A percentile compares a stretch with the other conserved stretches of the same genome.
These are phyloP conservation scores for Orchesellides sinensis DNA, from an alignment of 2,888 invertebrate species.

Conservation along the genomic window DNA sequence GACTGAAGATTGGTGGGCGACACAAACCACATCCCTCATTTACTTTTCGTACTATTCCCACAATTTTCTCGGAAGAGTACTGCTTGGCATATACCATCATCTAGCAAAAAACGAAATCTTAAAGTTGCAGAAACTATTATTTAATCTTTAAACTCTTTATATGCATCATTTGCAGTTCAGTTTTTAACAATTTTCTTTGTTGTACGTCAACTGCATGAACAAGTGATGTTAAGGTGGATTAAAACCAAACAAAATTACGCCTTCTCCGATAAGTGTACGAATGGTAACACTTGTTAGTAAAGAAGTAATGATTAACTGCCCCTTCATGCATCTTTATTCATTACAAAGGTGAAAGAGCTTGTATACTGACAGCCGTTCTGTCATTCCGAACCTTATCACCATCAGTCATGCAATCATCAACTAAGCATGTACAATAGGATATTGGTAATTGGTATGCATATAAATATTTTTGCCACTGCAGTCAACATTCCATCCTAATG, in stretches of 20 bases:
- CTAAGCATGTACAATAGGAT: no score
- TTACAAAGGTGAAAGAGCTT: background rate
- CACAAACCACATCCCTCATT: conserved; percentile 46
- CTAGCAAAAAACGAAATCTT: conserved; percentile 28
- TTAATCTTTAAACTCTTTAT: background rate
- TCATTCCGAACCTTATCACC: conserved; percentile 51
- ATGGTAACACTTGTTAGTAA: no score
- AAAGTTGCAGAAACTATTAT: background rate
- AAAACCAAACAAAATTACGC: no score
- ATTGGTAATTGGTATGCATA: background rate
- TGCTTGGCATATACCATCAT: conserved; percentile 68
- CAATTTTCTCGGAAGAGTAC: conserved; percentile 58
- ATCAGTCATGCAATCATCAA: conserved; percentile 53
- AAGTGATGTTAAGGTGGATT: background rate
- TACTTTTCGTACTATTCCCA: conserved; percentile 64
- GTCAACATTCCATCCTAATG: background rate
- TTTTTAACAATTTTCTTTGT: background rate
- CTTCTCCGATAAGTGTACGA: no score
- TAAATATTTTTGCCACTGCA: no score
- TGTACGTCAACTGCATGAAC: background rate
- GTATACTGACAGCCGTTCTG: conserved; percentile 53
- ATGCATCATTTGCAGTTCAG: background rate
- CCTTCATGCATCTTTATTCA: background rate
- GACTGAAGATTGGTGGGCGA: conserved; percentile 55
- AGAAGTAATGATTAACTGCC: no score